Base-by-base conservation (phyloP, 2,888 invertebrate species). In the Erebia ligea region DNA sequence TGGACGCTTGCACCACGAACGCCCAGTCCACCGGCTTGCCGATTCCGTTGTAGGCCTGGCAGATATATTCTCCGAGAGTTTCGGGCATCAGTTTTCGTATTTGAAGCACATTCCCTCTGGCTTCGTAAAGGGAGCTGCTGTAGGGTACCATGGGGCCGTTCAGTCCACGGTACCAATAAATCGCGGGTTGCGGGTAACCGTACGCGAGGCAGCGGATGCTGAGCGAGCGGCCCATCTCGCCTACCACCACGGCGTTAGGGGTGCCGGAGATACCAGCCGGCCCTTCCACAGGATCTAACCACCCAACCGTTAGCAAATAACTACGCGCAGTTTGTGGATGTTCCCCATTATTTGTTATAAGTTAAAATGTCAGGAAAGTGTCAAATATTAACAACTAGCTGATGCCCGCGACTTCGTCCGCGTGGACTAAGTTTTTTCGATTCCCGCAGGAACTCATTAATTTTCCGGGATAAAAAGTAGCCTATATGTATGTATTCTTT, bases 11-110 rank as follows among this genome's bases (percentile, higher is more conserved):
- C 15, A 98, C 94, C 0, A 95, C 94, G 9, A 97, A 95, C 15
- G 95, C 94, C 95, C 97, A 96, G 62, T 97, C 96, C 0, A 96
- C 96, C 6, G 98, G 95, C 77, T 95, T 95, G 13, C 96, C 96
- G 10, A 95, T 84, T 2, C 97, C 97, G 83, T 98, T 98, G 88
- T 96, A 98, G 5, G 97, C 98, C 82, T 97, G 96, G 83, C 99
- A 99, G 8, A 96, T 96, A 90, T 99, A 99, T 65, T 96, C 94
- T 5, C 98, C 98, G 67, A 98, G 94, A 80, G 96, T 96, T 8
- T 95, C 94, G 21, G 96, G 81, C 50, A 95, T 94, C 15, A 98
- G 95, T 1, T 95, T 91, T 67, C 95, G 94, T 81, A 99, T 97
- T 72, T 95, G 94, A 61, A 99, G 93, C 1, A 96, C 95, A 86